These are phyloP conservation scores for Empidonax alnorum DNA, from an alignment of 2,113 vertebrate species.

Conservation along the genomic window DNA sequence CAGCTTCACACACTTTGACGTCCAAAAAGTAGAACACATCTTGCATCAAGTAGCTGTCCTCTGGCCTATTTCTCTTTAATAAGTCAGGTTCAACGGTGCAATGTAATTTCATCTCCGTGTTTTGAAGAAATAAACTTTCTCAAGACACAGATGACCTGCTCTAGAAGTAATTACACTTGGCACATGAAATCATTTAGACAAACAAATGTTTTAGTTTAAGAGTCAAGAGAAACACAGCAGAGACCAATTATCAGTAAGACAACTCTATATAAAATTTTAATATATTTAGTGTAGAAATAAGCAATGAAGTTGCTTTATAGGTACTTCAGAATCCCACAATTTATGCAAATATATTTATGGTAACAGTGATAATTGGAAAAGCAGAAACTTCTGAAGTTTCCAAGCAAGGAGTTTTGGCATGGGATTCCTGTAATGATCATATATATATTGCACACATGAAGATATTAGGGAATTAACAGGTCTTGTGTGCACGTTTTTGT, in stretches of 20 bases:
- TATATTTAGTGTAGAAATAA: background rate
- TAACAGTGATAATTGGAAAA: background rate
- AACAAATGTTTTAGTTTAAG: slow-evolving; percentile 12
- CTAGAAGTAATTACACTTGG: slow-evolving; percentile 21
- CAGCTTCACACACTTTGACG: background rate
- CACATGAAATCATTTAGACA: slow-evolving; percentile 15
- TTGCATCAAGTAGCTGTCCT: background rate
- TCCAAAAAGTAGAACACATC: background rate
- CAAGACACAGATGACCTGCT: background rate
- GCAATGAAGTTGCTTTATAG: background rate
- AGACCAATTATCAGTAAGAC: background rate
- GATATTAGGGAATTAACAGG: background rate
- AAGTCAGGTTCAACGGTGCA: background rate
- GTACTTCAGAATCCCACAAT: background rate
- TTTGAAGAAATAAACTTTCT: slow-evolving; percentile 29
- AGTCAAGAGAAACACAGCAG: background rate
- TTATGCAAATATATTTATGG: background rate
- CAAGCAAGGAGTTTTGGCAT: background rate
- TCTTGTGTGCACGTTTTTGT: background rate
- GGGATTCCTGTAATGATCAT: background rate
- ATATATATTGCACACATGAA: background rate
- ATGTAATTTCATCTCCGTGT: slow-evolving; percentile 10
- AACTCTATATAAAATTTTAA: background rate
- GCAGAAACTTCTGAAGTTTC: background rate
- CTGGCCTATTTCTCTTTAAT: background rate